Evolutionary conservation across 2,113 vertebrate genomes (phyloP).

Genomic region (Corythornis cristatus): DNA sequence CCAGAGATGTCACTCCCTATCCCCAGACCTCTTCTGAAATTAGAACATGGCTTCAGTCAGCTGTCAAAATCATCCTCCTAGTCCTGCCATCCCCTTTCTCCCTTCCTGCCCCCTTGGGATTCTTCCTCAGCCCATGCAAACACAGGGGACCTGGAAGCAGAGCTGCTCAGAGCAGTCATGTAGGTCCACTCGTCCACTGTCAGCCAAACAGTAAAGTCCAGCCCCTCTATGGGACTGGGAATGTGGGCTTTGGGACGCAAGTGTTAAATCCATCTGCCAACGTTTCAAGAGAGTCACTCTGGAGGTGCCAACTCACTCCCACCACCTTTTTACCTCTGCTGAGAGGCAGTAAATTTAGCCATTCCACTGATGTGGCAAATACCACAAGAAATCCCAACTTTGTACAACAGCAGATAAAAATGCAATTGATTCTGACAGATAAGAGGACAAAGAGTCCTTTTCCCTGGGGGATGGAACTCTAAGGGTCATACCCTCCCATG

Average conservation of each 20-base stretch:
- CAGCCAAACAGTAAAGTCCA: neutral
- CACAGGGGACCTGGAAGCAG: neutral
- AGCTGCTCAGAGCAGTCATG: neutral
- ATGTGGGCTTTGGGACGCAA: neutral
- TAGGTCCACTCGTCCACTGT: fast-evolving
- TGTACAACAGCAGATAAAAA: neutral
- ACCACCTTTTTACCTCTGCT: neutral
- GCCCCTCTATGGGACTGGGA: neutral
- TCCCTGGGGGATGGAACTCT: neutral
- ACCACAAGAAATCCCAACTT: neutral
- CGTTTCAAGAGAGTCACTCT: neutral
- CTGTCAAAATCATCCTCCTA: neutral
- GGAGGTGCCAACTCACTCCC: neutral
- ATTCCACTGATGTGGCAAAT: neutral
- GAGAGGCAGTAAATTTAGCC: neutral
- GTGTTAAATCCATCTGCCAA: neutral
- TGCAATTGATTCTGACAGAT: neutral
- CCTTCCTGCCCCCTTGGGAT: neutral
- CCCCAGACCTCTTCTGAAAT: neutral
- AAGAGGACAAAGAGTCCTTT: neutral
- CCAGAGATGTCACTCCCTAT: neutral
- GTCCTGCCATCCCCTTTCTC: neutral
- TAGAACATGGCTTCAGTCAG: neutral
- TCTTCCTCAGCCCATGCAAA: neutral
- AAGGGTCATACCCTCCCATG: neutral